Evolutionary conservation across 2,113 vertebrate genomes (phyloP), one percentile per base, ranked within the genome.

Genomic region (Motacilla tschutschensis): DNA sequence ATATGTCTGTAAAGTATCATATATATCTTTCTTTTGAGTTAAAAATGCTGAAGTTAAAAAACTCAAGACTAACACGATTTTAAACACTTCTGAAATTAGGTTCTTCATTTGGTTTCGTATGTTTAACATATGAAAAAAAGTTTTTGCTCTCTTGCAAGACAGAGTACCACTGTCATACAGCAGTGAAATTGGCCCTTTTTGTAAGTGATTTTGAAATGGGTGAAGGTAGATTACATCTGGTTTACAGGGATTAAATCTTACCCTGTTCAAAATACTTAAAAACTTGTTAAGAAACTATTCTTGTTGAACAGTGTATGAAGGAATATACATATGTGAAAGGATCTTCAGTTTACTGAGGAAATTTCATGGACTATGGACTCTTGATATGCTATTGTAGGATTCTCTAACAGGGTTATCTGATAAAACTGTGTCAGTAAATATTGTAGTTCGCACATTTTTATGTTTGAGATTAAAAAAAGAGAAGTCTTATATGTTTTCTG

Each of bases 361-460:
- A 91, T 92, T 84, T 85, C 53, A 86, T 22, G 28, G 55, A 13
- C 24, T 86, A 55, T 26, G 88, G 14, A 24, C 17, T 93, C 93
- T 19, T n/a, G 10, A 74, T 94, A 58, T 65, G 26, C 21, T 76
- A 46, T 77, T 94, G 65, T 50, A 59, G 36, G 69, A 86, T 79
- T 91, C 22, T 90, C 43, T 92, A 77, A 80, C 44, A 80, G 35
- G 31, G 47, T 53, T 93, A 60, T 86, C 36, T 82, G 58, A 77
- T 69, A 92, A 91, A 65, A 71, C 9, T 83, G 33, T 19, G 3
- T 82, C 5, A n/a, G 59, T 87, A 95, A 93, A 95, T 95, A 93
- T 63, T 96, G 79, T 85, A 92, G n/a, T 88, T 93, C 4, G 0
- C 36, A 87, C 18, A 83, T 87, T 93, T 94, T 94, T 87, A 66